phyloP scores from a whole-genome alignment of 2,113 vertebrate species.

The Seriola aureovittata region DNA sequence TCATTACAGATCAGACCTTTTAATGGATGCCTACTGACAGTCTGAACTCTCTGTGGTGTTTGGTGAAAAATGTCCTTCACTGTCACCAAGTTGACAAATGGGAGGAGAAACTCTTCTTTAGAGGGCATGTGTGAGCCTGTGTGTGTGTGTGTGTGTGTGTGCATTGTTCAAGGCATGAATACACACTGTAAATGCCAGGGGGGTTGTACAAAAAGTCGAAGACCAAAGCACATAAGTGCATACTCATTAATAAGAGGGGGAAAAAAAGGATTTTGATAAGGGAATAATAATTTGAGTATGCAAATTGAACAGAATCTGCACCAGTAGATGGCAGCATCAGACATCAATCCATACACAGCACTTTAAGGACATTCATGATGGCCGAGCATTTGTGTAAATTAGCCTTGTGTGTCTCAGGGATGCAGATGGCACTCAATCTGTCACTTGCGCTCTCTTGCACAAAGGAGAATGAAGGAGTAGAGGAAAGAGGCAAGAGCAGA shows the following conservation, averaged over 20 bases:
- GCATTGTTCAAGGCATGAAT: constrained; percentile 15
- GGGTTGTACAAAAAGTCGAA: constrained; percentile 16
- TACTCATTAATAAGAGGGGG: not conserved
- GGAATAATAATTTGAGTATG: constrained; percentile 22
- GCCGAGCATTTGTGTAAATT: constrained; percentile 63
- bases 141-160: constrained; percentile 13
- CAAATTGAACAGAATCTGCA: constrained; percentile 39
- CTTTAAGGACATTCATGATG: constrained; percentile 43
- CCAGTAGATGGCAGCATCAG: constrained; percentile 80
- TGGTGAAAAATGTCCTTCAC: constrained; percentile 76
- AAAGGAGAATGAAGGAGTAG: constrained; percentile 49
- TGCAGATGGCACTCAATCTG: constrained; percentile 72
- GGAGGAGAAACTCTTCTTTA: constrained; percentile 49
- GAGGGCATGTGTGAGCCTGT: constrained; percentile 56
- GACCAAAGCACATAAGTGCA: constrained; percentile 6
- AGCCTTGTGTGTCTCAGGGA: constrained; percentile 64
- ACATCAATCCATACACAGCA: constrained; percentile 33
- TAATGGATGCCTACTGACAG: constrained; percentile 70
- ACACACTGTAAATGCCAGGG: constrained; percentile 2
- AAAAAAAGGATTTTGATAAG: constrained; percentile 12
- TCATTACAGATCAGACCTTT: constrained; percentile 72
- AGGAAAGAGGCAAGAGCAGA: constrained; percentile 11
- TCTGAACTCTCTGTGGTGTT: constrained; percentile 70
- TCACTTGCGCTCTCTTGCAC: constrained; percentile 50
- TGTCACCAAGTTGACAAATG: constrained; percentile 77